Evolutionary conservation across 2,113 vertebrate genomes (phyloP), one percentile per base, ranked within the genome.

Genomic region (Loxodonta africana): DNA sequence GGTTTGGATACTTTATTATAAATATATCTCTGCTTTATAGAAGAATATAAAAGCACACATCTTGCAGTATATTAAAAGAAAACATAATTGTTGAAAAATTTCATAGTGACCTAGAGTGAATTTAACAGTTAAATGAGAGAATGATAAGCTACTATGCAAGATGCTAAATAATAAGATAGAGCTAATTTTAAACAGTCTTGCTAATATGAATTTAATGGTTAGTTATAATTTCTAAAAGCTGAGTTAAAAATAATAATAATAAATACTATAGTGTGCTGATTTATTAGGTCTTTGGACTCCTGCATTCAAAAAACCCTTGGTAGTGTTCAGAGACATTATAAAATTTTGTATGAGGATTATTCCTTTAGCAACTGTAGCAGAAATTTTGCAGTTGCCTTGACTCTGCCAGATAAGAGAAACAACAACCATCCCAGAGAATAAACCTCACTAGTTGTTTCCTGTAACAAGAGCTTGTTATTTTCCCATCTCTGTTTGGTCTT

Each of bases 321-420:
- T 21, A 94, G 25, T 76, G 95, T 93, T 21, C 12, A 30, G 21
- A 2, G 30, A 30, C n/a, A 65, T 74, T 51, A 63, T 76, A 20
- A 89, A 95, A 95, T 67, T 83, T 77, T 15, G 18, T 81, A 44
- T 51, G n/a, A 77, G 84, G n/a, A 85, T 89, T 90, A 46, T 33
- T 63, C 26, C 60, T 90, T 95, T 12, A 97, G 57, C 12, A 91
- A 80, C 44, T 60, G 9, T 33, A 94, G 28, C 28, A 94, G 51
- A 88, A 87, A 84, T 88, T 67, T 88, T 95, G 48, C 28, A 96
- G n/a, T 92, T 82, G 44, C 37, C 17, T 90, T 71, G n/a, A 91
- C 67, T 88, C 60, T 94, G 4, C 85, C 44, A 74, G 21, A 2
- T 85, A 78, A 71, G 46, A 37, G 53, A 94, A 96, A 91, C 1